Base-by-base conservation (phyloP, 92 coral and sea anemone genomes). In the Paramuricea clavata region DNA sequence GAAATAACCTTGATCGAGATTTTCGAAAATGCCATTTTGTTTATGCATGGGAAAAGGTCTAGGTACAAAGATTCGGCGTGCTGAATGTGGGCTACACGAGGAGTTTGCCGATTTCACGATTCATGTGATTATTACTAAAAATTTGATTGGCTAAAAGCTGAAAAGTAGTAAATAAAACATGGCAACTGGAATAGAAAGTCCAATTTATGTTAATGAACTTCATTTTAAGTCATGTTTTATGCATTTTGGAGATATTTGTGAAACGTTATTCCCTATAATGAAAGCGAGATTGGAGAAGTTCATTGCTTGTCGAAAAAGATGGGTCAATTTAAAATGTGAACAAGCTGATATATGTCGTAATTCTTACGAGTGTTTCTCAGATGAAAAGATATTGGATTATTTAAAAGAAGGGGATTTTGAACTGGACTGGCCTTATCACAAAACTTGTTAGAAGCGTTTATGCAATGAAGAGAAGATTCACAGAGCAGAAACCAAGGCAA, bases 361-460 rank as follows among this genome's bases (percentile, higher is more conserved):
- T 6, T 77, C 82, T 15, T 77, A 77, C 68, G 82, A 77, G 69
- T 31, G 13, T 35, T 77, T 77, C 82, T 77, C 68, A 28, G 82
- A 77, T 35, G 82, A 77, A 77, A 34, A 27, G 11, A 33, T 77
- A 2, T 50, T 50, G 33, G 49, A 56, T 13, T 77, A 77, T 77
- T 52, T 77, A 54, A 52, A 52, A 17, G 69, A 54, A 77, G 69
- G n/a, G 42, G 69, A 16, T 19, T 77, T 77, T 77, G 82, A 77
- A 77, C 69, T 77, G 44, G 82, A 52, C 47, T 77, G 82, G 82
- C 69, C 82, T 54, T 77, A 77, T 54, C 82, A 56, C 31, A 77
- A 77, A 77, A 77, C 82, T 0, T 77, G 82, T 54, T 77, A 77
- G 49, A 77, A 77, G 69, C 82, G 82, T 77, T 35, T 77, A 56